A percentile compares a stretch with the other conserved stretches of the same genome.
These are phyloP conservation scores for Polydrusus pterygomalis DNA, from an alignment of 2,888 invertebrate genomes.

Conservation along the genomic window DNA sequence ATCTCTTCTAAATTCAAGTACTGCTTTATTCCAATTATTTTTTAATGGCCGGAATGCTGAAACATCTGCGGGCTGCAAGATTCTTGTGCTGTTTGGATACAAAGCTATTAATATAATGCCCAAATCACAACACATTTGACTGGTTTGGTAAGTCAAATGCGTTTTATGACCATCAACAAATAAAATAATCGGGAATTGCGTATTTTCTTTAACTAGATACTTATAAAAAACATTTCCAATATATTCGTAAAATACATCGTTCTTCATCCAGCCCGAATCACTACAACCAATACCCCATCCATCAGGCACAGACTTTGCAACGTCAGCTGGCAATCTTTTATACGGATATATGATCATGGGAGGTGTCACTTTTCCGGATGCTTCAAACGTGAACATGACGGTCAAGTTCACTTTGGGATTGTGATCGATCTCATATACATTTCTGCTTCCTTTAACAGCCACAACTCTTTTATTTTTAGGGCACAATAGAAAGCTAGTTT, in stretches of 20 bases:
- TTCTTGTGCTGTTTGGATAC: conserved; percentile 61
- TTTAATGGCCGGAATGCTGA: conserved; percentile 53
- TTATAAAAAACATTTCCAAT: conserved; percentile 63
- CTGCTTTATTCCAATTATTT: conserved; percentile 59
- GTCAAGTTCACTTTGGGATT: conserved; percentile 61
- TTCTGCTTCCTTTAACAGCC: conserved; percentile 12
- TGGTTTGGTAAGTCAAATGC: conserved; percentile 35
- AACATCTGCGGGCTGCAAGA: conserved; percentile 55
- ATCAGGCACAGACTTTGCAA: conserved; percentile 62
- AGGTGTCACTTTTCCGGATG: neutral
- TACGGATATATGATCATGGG: conserved; percentile 63
- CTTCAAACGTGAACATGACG: conserved; percentile 65
- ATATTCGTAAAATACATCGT: conserved; percentile 67
- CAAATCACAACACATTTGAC: conserved; percentile 38
- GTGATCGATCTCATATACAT: conserved; percentile 30
- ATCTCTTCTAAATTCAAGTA: conserved; percentile 61
- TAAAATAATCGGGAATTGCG: conserved; percentile 63
- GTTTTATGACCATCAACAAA: conserved; percentile 64
- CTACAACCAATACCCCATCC: conserved; percentile 63
- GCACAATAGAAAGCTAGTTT: conserved; percentile 62
- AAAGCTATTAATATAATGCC: conserved; percentile 59
- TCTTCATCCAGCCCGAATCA: conserved; percentile 63
- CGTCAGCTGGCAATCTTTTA: conserved; percentile 63
- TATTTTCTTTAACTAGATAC: conserved; percentile 61
- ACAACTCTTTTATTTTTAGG: conserved; percentile 57